These are phyloP conservation scores for Pavo muticus DNA, from an alignment of 2,113 vertebrate species.

Conservation along the genomic window DNA sequence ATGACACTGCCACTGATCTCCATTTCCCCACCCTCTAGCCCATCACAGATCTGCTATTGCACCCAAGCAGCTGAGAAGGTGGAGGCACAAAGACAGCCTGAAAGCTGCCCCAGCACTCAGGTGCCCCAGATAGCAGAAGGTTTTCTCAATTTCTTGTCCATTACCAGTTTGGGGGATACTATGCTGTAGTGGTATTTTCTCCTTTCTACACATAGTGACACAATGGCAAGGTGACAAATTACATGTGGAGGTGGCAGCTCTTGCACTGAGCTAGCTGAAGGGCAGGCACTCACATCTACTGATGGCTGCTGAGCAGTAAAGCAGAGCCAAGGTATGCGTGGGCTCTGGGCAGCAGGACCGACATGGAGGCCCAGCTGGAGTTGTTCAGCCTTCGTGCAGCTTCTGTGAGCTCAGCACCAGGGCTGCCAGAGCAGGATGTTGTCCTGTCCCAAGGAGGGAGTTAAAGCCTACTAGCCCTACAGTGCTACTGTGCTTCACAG, in stretches of 20 bases:
- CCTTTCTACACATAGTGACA: accelerated
- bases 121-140: neutral
- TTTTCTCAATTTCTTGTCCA: neutral
- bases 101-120: neutral
- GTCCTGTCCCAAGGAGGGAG: neutral
- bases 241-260: neutral
- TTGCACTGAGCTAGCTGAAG: neutral
- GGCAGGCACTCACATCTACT: neutral
- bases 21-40: neutral
- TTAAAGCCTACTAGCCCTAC: neutral
- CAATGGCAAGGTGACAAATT: neutral
- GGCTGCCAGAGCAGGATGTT: neutral
- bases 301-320: neutral
- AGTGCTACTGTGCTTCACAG: neutral
- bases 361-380: accelerated
- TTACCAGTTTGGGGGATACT: neutral
- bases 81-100: accelerated
- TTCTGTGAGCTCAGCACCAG: neutral
- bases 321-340: neutral
- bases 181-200: neutral
- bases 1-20: neutral
- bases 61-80: accelerated
- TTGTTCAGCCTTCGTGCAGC: neutral
- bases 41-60: accelerated
- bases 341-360: neutral